Conservation (phyloP, 2,113 vertebrate genomes). For the Nanorana parkeri region DNA sequence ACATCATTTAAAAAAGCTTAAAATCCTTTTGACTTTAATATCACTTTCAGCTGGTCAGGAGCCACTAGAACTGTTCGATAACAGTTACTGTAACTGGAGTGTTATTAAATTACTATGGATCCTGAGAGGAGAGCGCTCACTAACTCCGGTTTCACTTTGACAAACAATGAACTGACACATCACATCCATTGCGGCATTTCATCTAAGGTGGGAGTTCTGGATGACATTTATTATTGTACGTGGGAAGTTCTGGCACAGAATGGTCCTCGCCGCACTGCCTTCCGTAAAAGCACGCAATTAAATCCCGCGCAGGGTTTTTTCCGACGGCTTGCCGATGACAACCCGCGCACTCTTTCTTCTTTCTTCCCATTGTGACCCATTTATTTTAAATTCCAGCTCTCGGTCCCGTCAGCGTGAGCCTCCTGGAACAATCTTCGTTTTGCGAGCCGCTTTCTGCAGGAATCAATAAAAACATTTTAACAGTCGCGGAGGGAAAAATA, state of each 20-base stretch:
- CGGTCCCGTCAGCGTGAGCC: slow-evolving; percentile 15
- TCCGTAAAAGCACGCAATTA: slow-evolving; percentile 33
- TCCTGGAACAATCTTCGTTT: slow-evolving; percentile 15
- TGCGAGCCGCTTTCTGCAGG: slow-evolving; percentile 16
- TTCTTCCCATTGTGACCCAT: slow-evolving; percentile 32
- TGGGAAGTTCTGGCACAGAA: slow-evolving; percentile 1
- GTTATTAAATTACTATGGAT: too few species aligned
- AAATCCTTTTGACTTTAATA: too few species aligned
- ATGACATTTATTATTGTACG: background rate
- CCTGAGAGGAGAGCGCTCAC: too few species aligned
- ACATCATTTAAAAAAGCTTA: too few species aligned
- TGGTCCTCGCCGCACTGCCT: background rate
- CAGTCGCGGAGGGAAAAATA: background rate
- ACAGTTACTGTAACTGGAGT: too few species aligned
- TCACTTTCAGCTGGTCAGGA: too few species aligned
- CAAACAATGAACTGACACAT: background rate
- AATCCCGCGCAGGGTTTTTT: slow-evolving; percentile 31
- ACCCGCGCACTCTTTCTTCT: slow-evolving; percentile 2
- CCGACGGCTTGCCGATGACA: slow-evolving; percentile 6
- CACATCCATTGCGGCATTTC: background rate
- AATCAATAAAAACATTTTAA: slow-evolving; percentile 52
- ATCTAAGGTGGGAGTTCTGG: slow-evolving; percentile 21
- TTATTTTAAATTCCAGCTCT: slow-evolving; percentile 7
- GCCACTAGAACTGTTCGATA: too few species aligned
- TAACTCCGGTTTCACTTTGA: too few species aligned